phyloP scores from a whole-genome alignment of 37 sponge, comb jelly and placozoan species.

The Cladorhizidae sp. region DNA sequence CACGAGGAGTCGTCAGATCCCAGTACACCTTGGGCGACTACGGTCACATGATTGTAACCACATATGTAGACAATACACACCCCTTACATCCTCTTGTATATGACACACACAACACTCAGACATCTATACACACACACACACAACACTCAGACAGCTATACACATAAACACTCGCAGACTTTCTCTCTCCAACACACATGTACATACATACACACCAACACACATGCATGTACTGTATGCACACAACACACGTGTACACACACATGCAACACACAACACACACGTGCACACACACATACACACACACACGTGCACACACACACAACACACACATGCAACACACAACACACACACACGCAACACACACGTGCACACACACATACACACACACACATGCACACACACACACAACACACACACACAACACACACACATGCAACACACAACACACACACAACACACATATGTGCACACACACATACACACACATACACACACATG shows the following conservation, averaged over 20 bases:
- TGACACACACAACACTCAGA: neutral
- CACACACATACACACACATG: neutral
- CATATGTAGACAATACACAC: neutral
- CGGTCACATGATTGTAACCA: neutral
- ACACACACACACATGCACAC: no score
- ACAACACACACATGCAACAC: slow-evolving; percentile 1
- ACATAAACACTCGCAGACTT: neutral
- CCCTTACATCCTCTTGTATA: neutral
- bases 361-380: slow-evolving; percentile 2
- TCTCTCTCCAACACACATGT: neutral
- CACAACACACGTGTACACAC: neutral
- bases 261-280: slow-evolving; percentile 2
- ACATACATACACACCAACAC: neutral
- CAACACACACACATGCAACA: no score
- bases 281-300: neutral
- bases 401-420: neutral
- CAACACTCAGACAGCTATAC: neutral
- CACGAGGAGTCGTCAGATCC: slow-evolving; percentile 79
- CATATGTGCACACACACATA: neutral
- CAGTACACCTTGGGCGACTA: slow-evolving; percentile 82
- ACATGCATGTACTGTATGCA: no score
- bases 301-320: neutral
- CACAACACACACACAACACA: no score
- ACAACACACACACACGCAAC: neutral
- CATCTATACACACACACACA: no score